Conservation (phyloP, 2,888 invertebrate species). For the Apamea sordens region DNA sequence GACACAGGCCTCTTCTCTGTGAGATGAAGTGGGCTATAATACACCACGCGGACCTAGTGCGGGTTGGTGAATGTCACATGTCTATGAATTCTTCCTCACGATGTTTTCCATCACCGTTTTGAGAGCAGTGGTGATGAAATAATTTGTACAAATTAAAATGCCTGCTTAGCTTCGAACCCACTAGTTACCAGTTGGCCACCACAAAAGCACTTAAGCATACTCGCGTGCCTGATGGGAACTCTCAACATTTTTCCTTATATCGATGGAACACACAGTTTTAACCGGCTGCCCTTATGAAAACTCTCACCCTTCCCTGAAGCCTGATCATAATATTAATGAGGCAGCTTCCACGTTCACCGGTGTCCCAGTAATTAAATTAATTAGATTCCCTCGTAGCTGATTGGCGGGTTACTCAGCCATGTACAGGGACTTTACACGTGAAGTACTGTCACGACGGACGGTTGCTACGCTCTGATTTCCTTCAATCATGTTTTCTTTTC, state of each 20-base stretch:
- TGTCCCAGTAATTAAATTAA: slow-evolving; percentile 50
- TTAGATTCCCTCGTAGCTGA: slow-evolving; percentile 55
- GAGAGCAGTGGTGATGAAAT: not conserved
- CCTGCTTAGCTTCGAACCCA: not conserved
- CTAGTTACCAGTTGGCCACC: not conserved
- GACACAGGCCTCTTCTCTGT: not conserved
- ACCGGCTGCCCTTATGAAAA: slow-evolving; percentile 3
- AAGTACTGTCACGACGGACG: slow-evolving; percentile 21
- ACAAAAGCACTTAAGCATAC: not conserved
- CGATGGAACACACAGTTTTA: slow-evolving; percentile 8
- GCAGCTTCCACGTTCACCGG: slow-evolving; percentile 16
- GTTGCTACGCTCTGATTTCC: slow-evolving; percentile 46
- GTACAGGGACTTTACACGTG: slow-evolving; percentile 34
- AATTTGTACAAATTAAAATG: not conserved
- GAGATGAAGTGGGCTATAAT: not conserved
- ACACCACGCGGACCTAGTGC: not conserved
- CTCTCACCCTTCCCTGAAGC: not conserved
- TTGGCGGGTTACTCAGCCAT: slow-evolving; percentile 48
- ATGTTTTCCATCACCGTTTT: not conserved
- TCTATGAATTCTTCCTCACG: not conserved
- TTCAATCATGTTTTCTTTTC: slow-evolving; percentile 40
- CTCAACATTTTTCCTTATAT: not conserved
- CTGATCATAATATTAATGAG: not conserved
- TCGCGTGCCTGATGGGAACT: not conserved
- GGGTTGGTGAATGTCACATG: not conserved